A percentile compares a stretch with the other conserved stretches of the same genome.
Evolutionary conservation across 2,113 vertebrate species (phyloP).

Genomic region (Rhegmatorhina hoffmannsi): DNA sequence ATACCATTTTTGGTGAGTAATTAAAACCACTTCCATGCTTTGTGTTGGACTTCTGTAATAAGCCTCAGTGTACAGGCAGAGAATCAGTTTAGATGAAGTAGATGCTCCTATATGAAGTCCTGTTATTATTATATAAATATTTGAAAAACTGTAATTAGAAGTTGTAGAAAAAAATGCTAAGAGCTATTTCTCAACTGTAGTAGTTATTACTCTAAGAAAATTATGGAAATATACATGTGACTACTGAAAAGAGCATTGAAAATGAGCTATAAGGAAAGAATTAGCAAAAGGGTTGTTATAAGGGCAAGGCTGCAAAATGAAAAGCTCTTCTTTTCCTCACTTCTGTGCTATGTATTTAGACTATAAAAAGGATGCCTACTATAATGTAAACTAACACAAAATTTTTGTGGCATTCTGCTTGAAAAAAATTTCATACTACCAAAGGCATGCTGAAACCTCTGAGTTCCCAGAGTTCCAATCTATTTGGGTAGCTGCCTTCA

Average conservation of each 20-base stretch:
- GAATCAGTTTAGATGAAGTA: not conserved
- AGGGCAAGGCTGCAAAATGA: not conserved
- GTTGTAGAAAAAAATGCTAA: not conserved
- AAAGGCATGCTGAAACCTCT: not conserved
- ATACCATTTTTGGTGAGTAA: not conserved
- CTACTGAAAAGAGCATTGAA: not conserved
- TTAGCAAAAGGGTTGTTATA: not conserved
- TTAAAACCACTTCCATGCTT: not conserved
- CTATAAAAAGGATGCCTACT: not conserved
- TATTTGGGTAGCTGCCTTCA: not conserved
- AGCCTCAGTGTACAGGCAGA: not conserved
- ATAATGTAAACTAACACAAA: not conserved
- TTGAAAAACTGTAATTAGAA: not conserved
- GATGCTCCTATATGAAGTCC: not conserved
- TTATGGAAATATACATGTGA: rapidly evolving
- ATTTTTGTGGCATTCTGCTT: not conserved
- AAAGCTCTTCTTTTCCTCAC: not conserved
- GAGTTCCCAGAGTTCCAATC: not conserved
- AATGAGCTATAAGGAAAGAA: not conserved
- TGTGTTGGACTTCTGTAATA: not conserved
- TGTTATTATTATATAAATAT: not conserved
- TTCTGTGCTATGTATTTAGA: not conserved
- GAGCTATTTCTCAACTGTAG: not conserved
- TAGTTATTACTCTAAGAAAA: not conserved
- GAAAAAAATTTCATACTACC: not conserved